A percentile compares a stretch with the other conserved stretches of the same genome.
Conservation (phyloP, 2,888 invertebrate genomes). For the Microctonus hyperodae region DNA sequence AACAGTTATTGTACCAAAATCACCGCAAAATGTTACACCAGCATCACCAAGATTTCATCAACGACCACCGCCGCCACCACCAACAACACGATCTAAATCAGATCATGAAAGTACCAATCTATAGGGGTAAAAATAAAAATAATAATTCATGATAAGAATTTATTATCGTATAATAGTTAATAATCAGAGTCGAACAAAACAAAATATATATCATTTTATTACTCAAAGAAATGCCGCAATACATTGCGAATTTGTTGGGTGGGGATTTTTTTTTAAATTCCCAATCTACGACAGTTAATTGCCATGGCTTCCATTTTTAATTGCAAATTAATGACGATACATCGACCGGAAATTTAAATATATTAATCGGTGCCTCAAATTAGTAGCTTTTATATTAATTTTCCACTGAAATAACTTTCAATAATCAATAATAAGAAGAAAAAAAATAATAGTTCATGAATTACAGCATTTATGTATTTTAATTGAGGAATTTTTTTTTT, state of each 20-base stretch:
- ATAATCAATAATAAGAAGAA: neutral
- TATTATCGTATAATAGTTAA: neutral
- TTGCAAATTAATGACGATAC: neutral
- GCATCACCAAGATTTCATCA: slow-evolving; percentile 56
- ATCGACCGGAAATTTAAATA: neutral
- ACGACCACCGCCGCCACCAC: slow-evolving; percentile 60
- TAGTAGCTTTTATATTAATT: slow-evolving; percentile 7
- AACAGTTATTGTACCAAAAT: slow-evolving; percentile 53
- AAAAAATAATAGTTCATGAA: neutral
- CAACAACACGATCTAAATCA: slow-evolving; percentile 50
- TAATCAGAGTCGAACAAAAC: slow-evolving; percentile 5
- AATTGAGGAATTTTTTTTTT: neutral
- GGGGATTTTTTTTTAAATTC: neutral
- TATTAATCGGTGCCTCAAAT: slow-evolving; percentile 6
- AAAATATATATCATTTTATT: neutral
- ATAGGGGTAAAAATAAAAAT: slow-evolving; percentile 37
- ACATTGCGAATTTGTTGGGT: neutral
- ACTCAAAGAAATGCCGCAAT: neutral
- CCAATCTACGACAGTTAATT: neutral
- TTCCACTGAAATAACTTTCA: neutral
- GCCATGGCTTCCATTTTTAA: slow-evolving; percentile 23
- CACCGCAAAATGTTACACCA: slow-evolving; percentile 49
- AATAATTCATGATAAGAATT: slow-evolving; percentile 6
- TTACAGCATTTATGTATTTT: neutral
- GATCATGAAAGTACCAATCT: slow-evolving; percentile 61